Conservation (phyloP, 2,797 vertebrate genomes). For the Fistularia commersonii region DNA sequence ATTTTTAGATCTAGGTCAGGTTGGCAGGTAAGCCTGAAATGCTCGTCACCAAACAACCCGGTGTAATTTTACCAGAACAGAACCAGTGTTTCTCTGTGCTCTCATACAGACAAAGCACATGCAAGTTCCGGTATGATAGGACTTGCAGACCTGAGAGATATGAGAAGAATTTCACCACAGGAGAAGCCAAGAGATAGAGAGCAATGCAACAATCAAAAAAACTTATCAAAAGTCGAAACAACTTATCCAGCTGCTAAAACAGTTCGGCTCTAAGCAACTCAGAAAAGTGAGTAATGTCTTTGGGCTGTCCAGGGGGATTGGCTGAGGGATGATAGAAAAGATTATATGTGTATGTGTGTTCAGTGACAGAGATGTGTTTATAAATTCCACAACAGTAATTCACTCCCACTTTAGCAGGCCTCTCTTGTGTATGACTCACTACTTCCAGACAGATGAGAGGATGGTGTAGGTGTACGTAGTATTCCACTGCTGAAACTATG, state of each 20-base stretch:
- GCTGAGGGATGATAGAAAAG: slow-evolving; percentile 21
- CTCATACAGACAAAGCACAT: slow-evolving; percentile 5
- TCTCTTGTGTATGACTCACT: slow-evolving; percentile 50
- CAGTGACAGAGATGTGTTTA: slow-evolving; percentile 35
- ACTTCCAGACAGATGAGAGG: slow-evolving; percentile 38
- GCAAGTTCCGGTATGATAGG: slow-evolving; percentile 17
- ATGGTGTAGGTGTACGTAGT: slow-evolving; percentile 44
- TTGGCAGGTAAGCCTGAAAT: too few relatives aligned
- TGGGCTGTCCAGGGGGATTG: slow-evolving; percentile 43
- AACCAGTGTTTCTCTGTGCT: not conserved
- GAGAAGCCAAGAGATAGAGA: slow-evolving; percentile 36
- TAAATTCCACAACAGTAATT: slow-evolving; percentile 44
- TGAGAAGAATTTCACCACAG: slow-evolving; percentile 26
- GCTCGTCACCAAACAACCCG: too few relatives aligned
- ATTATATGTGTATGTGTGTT: slow-evolving; percentile 21
- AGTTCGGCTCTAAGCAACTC: slow-evolving; percentile 31
- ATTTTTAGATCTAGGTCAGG: too few relatives aligned
- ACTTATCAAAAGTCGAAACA: slow-evolving; percentile 25
- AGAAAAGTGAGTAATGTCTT: slow-evolving; percentile 61
- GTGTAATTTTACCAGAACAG: too few relatives aligned
- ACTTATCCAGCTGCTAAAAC: slow-evolving; percentile 54
- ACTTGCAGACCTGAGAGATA: slow-evolving; percentile 18
- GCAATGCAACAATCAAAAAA: slow-evolving; percentile 57
- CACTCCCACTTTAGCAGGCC: slow-evolving; percentile 32
- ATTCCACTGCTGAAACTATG: slow-evolving; percentile 17